These are phyloP conservation scores for Leiothrix lutea DNA, from an alignment of 2,113 vertebrate species.

Conservation along the genomic window DNA sequence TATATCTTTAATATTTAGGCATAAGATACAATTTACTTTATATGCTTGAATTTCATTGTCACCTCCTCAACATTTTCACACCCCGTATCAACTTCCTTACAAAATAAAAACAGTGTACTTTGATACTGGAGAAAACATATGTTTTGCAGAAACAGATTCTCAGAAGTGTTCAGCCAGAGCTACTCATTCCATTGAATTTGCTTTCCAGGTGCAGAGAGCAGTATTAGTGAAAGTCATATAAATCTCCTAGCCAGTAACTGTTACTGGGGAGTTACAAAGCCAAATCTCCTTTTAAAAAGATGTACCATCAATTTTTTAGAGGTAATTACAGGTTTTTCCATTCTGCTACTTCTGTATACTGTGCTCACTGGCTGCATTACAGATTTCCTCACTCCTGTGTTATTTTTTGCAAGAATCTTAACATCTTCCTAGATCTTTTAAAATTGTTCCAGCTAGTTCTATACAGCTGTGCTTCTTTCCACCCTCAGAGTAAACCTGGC, in stretches of 20 bases:
- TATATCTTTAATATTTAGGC: background rate
- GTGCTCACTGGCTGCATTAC: background rate
- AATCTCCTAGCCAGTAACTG: background rate
- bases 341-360: background rate
- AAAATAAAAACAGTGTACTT: conserved; percentile 15
- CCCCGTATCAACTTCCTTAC: background rate
- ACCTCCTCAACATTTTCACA: conserved; percentile 32
- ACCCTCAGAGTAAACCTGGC: background rate
- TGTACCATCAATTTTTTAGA: background rate
- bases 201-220: background rate
- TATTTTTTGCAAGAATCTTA: background rate
- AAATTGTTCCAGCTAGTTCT: background rate
- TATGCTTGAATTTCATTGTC: conserved; percentile 2
- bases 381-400: background rate
- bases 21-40: background rate
- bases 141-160: background rate
- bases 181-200: background rate
- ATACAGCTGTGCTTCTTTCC: background rate
- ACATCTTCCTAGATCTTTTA: background rate
- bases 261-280: background rate
- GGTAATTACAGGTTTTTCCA: background rate
- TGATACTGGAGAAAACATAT: background rate
- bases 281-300: background rate
- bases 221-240: background rate
- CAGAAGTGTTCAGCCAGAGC: background rate